A percentile compares a stretch with the other conserved stretches of the same genome.
phyloP scores from a whole-genome alignment of 2,113 vertebrate genomes.

The Alectura lathami region DNA sequence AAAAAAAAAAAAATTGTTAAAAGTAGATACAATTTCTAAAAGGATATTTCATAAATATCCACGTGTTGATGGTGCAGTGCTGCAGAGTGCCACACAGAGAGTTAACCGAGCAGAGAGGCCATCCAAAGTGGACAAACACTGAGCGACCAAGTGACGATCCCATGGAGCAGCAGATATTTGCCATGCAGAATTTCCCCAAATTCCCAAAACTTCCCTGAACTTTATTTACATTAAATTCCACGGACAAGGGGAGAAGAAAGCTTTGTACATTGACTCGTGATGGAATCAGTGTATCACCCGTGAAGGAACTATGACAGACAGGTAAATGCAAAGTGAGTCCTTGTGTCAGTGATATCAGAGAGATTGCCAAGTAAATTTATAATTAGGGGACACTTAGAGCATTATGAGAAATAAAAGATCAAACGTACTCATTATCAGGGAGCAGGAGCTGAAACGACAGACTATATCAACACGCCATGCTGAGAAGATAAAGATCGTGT shows the following conservation, averaged over 20 bases:
- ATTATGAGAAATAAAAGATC: constrained; percentile 57
- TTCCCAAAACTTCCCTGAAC: not conserved
- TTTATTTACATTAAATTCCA: not conserved
- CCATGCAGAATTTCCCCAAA: not conserved
- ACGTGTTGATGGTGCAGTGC: fast-evolving
- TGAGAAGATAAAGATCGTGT: constrained; percentile 65
- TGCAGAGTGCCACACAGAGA: not conserved
- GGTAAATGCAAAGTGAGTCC: not conserved
- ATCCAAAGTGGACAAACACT: not conserved
- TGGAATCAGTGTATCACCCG: fast-evolving
- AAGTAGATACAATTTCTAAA: not conserved
- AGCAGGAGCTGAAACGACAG: constrained; percentile 30
- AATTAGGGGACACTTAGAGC: constrained; percentile 39
- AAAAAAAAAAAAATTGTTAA: not conserved
- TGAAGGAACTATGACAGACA: not conserved
- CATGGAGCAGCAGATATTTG: fast-evolving
- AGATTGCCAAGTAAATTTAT: constrained; percentile 58
- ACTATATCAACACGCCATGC: constrained; percentile 17
- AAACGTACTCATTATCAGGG: constrained; percentile 56
- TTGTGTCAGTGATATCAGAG: not conserved
- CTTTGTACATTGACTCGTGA: not conserved
- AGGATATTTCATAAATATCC: not conserved
- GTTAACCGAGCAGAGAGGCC: not conserved
- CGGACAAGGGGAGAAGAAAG: not conserved
- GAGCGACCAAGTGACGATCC: fast-evolving